These are phyloP conservation scores for Microtus obscurus DNA, from an alignment of 2,797 vertebrate species.

Conservation along the genomic window DNA sequence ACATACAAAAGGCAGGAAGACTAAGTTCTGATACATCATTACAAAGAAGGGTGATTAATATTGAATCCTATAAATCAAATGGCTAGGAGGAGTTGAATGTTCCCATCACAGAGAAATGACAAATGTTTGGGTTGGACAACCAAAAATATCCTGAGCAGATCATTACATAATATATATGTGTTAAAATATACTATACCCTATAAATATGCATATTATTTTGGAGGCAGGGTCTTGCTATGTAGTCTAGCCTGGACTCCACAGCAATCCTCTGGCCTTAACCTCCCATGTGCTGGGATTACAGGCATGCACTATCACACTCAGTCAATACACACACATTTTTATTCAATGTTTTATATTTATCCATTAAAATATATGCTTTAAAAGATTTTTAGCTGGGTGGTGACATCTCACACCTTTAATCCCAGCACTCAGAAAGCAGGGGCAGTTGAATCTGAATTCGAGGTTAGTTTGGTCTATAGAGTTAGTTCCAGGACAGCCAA, in stretches of 20 bases:
- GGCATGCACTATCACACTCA: background rate
- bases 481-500: background rate
- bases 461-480: background rate
- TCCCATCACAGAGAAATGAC: background rate
- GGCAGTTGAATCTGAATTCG: background rate
- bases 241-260: background rate
- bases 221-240: background rate
- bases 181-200: background rate
- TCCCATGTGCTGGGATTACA: background rate
- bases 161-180: background rate
- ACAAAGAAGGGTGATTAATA: background rate
- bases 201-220: background rate
- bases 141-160: slow-evolving; percentile 5
- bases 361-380: background rate
- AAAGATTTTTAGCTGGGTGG: background rate
- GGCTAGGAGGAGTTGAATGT: background rate
- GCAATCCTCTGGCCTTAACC: background rate
- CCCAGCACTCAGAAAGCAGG: background rate
- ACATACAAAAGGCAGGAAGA: background rate
- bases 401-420: background rate
- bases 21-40: background rate
- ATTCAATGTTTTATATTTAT: background rate
- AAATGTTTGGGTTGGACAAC: background rate
- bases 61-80: background rate
- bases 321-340: background rate